Conservation (phyloP, 2,888 invertebrate genomes). For the Apamea crenata region DNA sequence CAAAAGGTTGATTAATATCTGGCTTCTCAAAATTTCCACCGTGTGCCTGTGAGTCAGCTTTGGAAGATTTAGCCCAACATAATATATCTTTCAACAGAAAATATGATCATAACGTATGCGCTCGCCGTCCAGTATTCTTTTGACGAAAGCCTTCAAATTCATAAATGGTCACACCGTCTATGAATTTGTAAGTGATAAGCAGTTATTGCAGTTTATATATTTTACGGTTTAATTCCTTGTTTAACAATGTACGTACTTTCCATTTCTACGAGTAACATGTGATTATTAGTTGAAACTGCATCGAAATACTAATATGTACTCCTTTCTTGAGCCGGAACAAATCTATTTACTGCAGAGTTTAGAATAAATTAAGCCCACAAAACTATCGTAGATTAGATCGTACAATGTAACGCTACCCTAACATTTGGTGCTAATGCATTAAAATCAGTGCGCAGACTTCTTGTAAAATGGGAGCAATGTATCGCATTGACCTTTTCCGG, state of each 20-base stretch:
- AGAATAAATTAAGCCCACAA: not conserved
- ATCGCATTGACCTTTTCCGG: conserved; percentile 69
- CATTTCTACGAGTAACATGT: conserved; percentile 2
- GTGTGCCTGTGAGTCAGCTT: conserved; percentile 38
- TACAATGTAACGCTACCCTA: not conserved
- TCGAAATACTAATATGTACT: not conserved
- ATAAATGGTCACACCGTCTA: conserved; percentile 42
- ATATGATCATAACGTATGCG: conserved; percentile 18
- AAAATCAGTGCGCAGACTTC: conserved; percentile 36
- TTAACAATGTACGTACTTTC: conserved; percentile 3
- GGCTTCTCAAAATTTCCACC: conserved; percentile 23
- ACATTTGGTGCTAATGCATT: conserved; percentile 31
- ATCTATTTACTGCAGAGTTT: not conserved
- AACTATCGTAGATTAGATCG: not conserved
- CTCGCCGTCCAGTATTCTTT: conserved; percentile 13
- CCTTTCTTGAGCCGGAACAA: not conserved
- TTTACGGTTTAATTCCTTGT: conserved; percentile 25
- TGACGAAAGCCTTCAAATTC: conserved; percentile 29
- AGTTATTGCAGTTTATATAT: conserved; percentile 13
- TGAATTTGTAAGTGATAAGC: conserved; percentile 35
- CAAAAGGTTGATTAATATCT: conserved; percentile 27
- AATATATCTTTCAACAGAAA: conserved; percentile 27
- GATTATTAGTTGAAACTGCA: not conserved
- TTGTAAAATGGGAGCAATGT: conserved; percentile 69
- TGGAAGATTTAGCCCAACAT: conserved; percentile 24